A percentile compares a stretch with the other conserved stretches of the same genome.
Conservation (phyloP, 1,140 invertebrate species). For the Drosophila suzukii region DNA sequence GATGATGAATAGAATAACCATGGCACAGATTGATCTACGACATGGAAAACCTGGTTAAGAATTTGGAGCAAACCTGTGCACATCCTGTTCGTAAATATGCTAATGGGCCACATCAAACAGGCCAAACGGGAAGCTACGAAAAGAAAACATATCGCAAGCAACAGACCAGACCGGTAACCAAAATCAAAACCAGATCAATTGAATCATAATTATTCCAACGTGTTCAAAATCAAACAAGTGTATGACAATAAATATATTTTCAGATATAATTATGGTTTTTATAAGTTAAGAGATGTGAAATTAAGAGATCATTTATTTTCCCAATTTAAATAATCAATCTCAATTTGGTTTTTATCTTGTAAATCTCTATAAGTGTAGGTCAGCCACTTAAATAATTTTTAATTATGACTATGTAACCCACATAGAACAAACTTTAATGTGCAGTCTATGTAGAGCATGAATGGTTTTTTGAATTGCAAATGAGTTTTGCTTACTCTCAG, state of each 20-base stretch:
- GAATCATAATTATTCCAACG: not conserved
- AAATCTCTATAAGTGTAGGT: not conserved
- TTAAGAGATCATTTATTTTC: not conserved
- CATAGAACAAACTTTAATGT: not conserved
- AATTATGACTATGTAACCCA: constrained; percentile 22
- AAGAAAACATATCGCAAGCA: not conserved
- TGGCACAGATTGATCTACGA: constrained; percentile 6
- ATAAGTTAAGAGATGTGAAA: not conserved
- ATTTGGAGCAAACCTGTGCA: constrained; percentile 29
- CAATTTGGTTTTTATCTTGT: not conserved
- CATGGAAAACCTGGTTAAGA: not conserved
- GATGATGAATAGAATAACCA: constrained; percentile 34
- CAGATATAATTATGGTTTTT: no score
- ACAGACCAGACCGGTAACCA: constrained; percentile 11
- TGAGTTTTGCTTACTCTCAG: constrained; percentile 9
- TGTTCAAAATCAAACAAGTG: not conserved
- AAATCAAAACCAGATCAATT: constrained; percentile 3
- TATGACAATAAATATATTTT: no score
- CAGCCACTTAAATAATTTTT: constrained; percentile 1
- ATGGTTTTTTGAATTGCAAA: constrained; percentile 27
- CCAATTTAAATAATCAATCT: not conserved
- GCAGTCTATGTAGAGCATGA: constrained; percentile 37
- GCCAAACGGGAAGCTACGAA: constrained; percentile 27
- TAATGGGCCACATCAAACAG: constrained; percentile 30
- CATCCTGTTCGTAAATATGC: constrained; percentile 44